phyloP scores from a whole-genome alignment of 1,140 invertebrate genomes.

The Heterodera schachtii region DNA sequence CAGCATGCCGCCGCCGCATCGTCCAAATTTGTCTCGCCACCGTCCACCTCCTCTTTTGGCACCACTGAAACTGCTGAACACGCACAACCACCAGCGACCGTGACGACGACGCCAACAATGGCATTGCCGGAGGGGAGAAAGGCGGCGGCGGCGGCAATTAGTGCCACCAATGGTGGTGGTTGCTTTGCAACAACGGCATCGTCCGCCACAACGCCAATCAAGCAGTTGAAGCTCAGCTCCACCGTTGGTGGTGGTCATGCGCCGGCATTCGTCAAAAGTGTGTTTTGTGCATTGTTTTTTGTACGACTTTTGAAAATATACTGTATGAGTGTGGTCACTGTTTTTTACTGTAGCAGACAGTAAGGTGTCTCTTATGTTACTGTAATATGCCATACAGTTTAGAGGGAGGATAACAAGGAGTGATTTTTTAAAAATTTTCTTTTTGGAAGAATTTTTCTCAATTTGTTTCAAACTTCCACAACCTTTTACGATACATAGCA shows the following conservation, averaged over 20 bases:
- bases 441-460: too few species aligned
- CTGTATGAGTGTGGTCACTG: too few species aligned
- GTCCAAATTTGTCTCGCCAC: background rate
- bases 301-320: too few species aligned
- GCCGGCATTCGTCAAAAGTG: background rate
- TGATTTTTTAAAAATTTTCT: too few species aligned
- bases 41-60: background rate
- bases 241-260: conserved; percentile 6
- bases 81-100: too few species aligned
- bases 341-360: too few species aligned
- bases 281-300: background rate
- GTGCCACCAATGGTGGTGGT: background rate
- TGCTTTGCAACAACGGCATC: conserved; percentile 7
- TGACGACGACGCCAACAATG: background rate
- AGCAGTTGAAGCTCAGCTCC: conserved; percentile 37
- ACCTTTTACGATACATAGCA: too few species aligned
- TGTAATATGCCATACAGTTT: too few species aligned
- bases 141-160: background rate
- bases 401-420: too few species aligned
- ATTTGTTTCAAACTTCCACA: too few species aligned
- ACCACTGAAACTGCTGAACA: background rate
- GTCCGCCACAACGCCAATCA: conserved; percentile 43
- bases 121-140: background rate
- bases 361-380: too few species aligned
- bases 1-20: background rate